A percentile compares a stretch with the other conserved stretches of the same genome.
Conservation (phyloP, 2,113 vertebrate genomes). For the Prunella fulvescens region DNA sequence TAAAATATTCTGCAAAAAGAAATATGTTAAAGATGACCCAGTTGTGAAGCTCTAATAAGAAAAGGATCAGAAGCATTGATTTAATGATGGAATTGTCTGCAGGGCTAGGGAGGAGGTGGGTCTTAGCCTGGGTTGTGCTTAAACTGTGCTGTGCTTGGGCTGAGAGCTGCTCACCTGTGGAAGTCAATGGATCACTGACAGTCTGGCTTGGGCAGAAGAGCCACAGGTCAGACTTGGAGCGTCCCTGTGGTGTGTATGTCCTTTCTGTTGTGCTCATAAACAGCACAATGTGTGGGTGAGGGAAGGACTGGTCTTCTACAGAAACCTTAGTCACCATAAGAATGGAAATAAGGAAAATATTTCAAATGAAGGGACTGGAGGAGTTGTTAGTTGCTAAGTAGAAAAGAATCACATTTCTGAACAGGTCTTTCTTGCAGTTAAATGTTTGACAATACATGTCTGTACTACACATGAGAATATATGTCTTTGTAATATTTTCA, state of each 20-base stretch:
- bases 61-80: neutral
- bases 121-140: neutral
- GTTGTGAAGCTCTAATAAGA: neutral
- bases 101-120: neutral
- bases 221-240: neutral
- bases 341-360: neutral
- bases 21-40: neutral
- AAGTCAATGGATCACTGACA: neutral
- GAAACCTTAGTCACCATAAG: neutral
- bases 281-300: rapidly evolving
- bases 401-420: neutral
- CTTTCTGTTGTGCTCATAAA: neutral
- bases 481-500: neutral
- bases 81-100: neutral
- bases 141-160: neutral
- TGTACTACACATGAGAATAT: neutral
- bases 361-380: neutral
- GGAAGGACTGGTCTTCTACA: neutral
- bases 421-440: neutral
- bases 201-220: neutral
- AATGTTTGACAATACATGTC: neutral
- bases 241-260: neutral
- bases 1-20: neutral
- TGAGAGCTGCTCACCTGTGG: neutral
- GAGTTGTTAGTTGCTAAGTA: neutral